Conservation (phyloP, 2,113 vertebrate genomes). For the Campylorhamphus procurvoides region DNA sequence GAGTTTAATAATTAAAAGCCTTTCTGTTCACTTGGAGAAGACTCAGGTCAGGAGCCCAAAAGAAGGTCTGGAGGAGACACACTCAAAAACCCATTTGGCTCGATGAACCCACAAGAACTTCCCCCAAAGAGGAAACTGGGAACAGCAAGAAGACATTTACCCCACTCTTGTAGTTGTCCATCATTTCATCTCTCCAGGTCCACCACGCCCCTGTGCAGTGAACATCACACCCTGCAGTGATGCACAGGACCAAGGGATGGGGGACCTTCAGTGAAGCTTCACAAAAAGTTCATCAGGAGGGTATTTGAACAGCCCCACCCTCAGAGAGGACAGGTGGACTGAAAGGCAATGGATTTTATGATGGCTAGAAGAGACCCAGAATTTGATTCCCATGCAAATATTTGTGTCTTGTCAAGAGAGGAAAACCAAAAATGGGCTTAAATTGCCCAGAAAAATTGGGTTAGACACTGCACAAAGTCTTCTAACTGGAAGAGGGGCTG, state of each 20-base stretch:
- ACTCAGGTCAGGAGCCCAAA: neutral
- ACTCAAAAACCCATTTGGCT: neutral
- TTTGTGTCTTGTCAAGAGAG: neutral
- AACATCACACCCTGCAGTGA: neutral
- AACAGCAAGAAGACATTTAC: neutral
- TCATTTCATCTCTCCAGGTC: neutral
- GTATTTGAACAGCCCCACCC: neutral
- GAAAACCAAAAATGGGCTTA: neutral
- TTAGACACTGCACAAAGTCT: neutral
- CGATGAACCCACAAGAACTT: neutral
- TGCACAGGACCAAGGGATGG: neutral
- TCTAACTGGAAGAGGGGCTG: neutral
- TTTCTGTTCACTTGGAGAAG: neutral
- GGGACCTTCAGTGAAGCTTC: neutral
- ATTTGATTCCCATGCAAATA: neutral
- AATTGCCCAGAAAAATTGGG: neutral
- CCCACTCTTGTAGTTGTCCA: neutral
- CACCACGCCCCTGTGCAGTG: rapidly evolving
- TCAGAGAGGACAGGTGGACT: neutral
- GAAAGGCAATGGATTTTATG: neutral
- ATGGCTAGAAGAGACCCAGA: neutral
- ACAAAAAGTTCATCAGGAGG: neutral
- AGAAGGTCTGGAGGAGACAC: neutral
- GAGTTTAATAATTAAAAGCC: rapidly evolving
- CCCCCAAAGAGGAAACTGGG: neutral